phyloP scores from a whole-genome alignment of 2,113 vertebrate species.

The Pristiophorus japonicus region DNA sequence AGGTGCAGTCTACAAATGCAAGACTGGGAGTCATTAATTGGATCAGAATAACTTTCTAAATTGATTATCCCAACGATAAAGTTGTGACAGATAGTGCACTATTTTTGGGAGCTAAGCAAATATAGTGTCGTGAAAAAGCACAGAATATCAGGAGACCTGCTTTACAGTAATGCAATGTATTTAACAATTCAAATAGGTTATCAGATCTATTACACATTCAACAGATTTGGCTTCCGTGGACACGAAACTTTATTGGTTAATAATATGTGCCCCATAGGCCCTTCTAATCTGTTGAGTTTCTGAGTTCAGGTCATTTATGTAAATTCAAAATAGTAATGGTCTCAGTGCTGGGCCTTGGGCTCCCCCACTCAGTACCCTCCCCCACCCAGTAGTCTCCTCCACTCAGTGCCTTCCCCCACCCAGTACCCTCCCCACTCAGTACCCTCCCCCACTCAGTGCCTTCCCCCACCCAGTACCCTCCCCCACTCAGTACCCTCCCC shows the following conservation, averaged over 20 bases:
- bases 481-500: not conserved
- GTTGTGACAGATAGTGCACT: no score
- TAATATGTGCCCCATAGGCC: not conserved
- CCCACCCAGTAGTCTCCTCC: no score
- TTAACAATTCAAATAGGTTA: not conserved
- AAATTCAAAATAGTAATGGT: not conserved
- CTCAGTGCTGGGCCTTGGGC: not conserved
- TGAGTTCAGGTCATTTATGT: not conserved
- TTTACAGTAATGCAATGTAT: not conserved
- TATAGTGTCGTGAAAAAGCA: not conserved
- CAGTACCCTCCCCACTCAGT: not conserved
- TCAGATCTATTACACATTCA: not conserved
- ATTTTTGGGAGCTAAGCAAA: not conserved
- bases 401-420: not conserved
- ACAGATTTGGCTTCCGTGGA: not conserved
- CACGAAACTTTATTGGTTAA: not conserved
- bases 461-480: no score
- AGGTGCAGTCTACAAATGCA: not conserved
- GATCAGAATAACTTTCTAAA: not conserved
- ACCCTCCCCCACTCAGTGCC: no score
- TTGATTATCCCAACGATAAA: not conserved
- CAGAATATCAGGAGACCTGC: not conserved
- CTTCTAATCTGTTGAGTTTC: not conserved
- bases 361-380: not conserved
- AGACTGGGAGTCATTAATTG: not conserved